Base-by-base conservation (phyloP, 2,113 vertebrate species). In the Camelus bactrianus region DNA sequence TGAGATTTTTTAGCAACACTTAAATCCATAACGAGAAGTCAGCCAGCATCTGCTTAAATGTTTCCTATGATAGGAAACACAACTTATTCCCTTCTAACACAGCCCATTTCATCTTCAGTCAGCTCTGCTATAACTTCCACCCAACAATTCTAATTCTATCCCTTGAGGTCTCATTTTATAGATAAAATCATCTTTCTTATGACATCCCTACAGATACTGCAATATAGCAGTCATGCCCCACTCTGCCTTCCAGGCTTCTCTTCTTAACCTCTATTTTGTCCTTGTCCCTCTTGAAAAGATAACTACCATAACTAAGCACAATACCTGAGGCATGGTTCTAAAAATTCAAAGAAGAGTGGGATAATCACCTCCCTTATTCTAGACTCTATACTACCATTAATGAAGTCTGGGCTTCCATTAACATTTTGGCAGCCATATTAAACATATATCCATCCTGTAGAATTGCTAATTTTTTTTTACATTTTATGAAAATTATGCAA, bases 401-500 rank as follows among this genome's bases (percentile, higher is more conserved):
- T 56, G 3, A 9, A 88, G 54, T 5, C 46, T n/a, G 22, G 79
- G 15, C 56, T 84, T 79, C 26, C 56, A 89, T 35, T 84, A 83
- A 80, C 35, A 10, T 73, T 64, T 48, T 65, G 76, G 48, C 20
- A 84, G 32, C 28, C 30, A 72, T n/a, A 50, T 94, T 72, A 90
- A 90, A 65, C 32, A 82, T 77, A 38, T 48, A 75, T 24, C 54
- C 50, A 89, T 42, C 26, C 19, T 72, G 3, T 52, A 90, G 28
- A 85, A 19, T 65, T 82, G 26, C 3, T 69, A 46, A 17, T 42
- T 76, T 82, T 73, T 52, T 62, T 19, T 65, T 50, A 8, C 62
- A 82, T n/a, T 89, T 85, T 86, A 52, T 94, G 56, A 93, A 95
- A 84, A 28, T 72, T 92, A n/a, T 65, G 62, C 12, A 93, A 84